Base-by-base conservation (phyloP, 2,113 vertebrate genomes). In the Astur gentilis region DNA sequence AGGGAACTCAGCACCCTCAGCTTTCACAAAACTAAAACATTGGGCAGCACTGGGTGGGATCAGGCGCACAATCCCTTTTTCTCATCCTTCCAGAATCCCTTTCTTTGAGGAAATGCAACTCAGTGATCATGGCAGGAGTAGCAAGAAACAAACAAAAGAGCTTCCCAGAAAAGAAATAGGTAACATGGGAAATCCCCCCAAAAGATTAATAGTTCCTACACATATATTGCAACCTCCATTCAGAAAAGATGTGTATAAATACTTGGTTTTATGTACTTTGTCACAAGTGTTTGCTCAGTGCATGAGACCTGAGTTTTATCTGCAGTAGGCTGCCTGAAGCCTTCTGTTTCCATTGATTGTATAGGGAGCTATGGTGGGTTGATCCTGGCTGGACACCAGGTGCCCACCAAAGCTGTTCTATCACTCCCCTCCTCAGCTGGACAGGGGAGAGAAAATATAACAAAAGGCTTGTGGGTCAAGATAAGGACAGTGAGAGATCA, bases 221-320 rank as follows among this genome's bases (percentile, higher is more conserved):
- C 0, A 0, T 57, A 32, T 36, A 44, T 14, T 34, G 23, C 34
- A 82, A 50, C 3, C 4, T 67, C 32, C 10, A 2, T 49, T 57
- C 38, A 27, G 29, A 71, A 89, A 91, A 89, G 4, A 40, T 25
- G 20, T 34, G 7, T 12, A 0, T 47, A 36, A 57, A 50, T 29
- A 54, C 19, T 27, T 60, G 36, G 22, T 6, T 67, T 71, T 55
- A 45, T 7, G 4, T 36, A 20, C 9, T 73, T 81, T 50, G 31
- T 42, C 42, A 10, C 45, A 66, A 44, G 26, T 31, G 23, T 72
- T 85, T 62, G n/a, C 58, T 73, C 27, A 84, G 45, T 32, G 25
- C 44, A 26, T 25, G 47, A 82, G 22, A 50, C 38, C 12, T 6
- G 13, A 64, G 26, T 5, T 60, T 1, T 20, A 52, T 49, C 40